phyloP scores from a whole-genome alignment of 2,113 vertebrate species.

The Neotoma lepida region DNA sequence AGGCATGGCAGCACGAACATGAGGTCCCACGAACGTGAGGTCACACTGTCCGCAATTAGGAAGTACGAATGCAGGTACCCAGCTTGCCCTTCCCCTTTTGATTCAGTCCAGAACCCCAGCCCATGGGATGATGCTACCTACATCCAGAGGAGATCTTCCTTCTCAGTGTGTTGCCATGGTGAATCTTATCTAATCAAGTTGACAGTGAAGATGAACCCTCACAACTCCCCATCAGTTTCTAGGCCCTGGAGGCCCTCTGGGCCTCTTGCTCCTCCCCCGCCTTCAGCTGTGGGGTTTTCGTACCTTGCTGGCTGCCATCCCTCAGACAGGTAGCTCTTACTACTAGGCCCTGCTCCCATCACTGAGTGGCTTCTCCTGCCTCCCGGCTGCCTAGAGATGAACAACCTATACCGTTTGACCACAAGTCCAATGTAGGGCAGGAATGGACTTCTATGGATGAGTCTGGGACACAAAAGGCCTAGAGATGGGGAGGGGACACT shows the following conservation, averaged over 20 bases:
- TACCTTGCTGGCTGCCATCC: too few relatives aligned
- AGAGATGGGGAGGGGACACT: not conserved
- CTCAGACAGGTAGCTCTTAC: too few relatives aligned
- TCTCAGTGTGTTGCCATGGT: not conserved
- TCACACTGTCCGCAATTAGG: not conserved
- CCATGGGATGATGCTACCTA: not conserved
- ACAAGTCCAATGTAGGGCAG: not conserved
- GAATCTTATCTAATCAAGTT: not conserved
- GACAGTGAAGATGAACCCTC: not conserved
- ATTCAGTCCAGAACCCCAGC: not conserved
- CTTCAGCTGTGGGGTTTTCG: not conserved
- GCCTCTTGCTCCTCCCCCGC: accelerated
- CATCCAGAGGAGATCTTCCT: not conserved
- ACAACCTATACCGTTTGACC: too few relatives aligned
- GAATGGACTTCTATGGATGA: not conserved
- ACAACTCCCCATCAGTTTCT: not conserved
- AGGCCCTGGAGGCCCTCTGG: not conserved
- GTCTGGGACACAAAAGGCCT: not conserved
- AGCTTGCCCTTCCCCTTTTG: not conserved
- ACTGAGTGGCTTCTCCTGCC: too few relatives aligned
- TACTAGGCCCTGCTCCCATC: accelerated
- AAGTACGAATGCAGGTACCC: not conserved
- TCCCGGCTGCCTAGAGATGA: not conserved
- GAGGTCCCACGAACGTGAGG: too few relatives aligned
- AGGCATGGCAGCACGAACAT: not conserved